These are phyloP conservation scores for Dinomys branickii DNA, from an alignment of 2,113 vertebrate genomes.

Conservation along the genomic window DNA sequence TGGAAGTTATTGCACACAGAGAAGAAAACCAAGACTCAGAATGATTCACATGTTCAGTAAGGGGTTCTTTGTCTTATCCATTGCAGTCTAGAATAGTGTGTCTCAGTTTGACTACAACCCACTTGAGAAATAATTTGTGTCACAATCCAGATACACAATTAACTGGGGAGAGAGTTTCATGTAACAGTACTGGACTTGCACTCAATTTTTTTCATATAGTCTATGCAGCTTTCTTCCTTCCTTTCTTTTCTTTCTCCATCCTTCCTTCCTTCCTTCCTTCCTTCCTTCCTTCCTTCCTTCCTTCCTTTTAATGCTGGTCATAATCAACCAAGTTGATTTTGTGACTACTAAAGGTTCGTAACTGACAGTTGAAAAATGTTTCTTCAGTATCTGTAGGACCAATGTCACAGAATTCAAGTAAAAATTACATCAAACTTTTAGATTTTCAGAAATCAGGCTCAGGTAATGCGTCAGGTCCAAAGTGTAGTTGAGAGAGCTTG, in stretches of 20 bases:
- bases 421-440: slow-evolving; percentile 56
- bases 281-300: background rate
- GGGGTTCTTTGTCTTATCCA: background rate
- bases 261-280: background rate
- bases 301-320: background rate
- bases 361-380: slow-evolving; percentile 31
- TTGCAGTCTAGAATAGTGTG: background rate
- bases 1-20: background rate
- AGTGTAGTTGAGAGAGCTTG: slow-evolving; percentile 47
- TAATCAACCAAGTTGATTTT: slow-evolving; percentile 30
- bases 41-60: background rate
- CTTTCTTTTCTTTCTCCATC: too few relatives aligned
- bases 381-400: background rate
- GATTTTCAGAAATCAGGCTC: slow-evolving; percentile 33
- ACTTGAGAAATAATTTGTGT: slow-evolving; percentile 8
- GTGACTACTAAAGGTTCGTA: background rate
- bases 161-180: background rate
- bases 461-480: slow-evolving; percentile 21
- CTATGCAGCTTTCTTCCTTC: background rate
- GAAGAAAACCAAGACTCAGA: background rate
- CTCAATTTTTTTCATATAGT: background rate
- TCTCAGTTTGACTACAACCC: slow-evolving; percentile 5
- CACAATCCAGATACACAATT: background rate
- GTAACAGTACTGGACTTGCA: background rate
- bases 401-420: background rate